Base-by-base conservation (phyloP, 2,797 vertebrate genomes). In the Darevskia nairensis region DNA sequence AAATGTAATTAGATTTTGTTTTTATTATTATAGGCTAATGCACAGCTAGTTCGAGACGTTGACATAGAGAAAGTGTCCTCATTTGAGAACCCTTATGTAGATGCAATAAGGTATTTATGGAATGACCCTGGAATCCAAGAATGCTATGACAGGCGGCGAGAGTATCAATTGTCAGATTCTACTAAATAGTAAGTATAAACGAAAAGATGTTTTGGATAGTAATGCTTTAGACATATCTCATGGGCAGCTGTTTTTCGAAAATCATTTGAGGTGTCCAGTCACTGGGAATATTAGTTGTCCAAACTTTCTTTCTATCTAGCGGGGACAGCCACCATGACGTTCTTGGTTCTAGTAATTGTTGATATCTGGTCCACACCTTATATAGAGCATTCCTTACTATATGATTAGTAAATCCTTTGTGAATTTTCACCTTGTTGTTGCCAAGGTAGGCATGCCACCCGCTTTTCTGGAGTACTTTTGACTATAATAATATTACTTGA, bases 91-190 rank as follows among this genome's bases (percentile, higher is more conserved):
- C 98, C 98, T 0, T 98, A 98, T 1, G 97, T 98, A 95, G 98
- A 98, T 87, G 98, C 98, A 95, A 99, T 99, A 97, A 98, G 98
- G 96, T 98, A 97, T 95, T 97, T 99, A 95, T 99, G 98, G 98
- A 98, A 98, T 77, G 98, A 99, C 92, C 98, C 98, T 50, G 98
- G 98, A 86, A 99, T 98, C 95, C 98, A 99, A 95, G 98, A 99
- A 91, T 97, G 97, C 93, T 99, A 99, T 0, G 98, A 99, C n/a
- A 97, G 98, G 92, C 96, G 98, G 96, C 97, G 98, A 95, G 98
- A 99, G 88, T 99, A 99, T 96, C 98, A 99, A 29, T 97, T 99
- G 87, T 99, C 98, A 9, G 98, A 99, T 96, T 99, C 98, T 82
- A 99, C 98, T 89, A 99, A 99, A 97, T 99, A 99, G 98, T 99